Base-by-base conservation (phyloP, 2,113 vertebrate species). In the Acanthisitta chloris region DNA sequence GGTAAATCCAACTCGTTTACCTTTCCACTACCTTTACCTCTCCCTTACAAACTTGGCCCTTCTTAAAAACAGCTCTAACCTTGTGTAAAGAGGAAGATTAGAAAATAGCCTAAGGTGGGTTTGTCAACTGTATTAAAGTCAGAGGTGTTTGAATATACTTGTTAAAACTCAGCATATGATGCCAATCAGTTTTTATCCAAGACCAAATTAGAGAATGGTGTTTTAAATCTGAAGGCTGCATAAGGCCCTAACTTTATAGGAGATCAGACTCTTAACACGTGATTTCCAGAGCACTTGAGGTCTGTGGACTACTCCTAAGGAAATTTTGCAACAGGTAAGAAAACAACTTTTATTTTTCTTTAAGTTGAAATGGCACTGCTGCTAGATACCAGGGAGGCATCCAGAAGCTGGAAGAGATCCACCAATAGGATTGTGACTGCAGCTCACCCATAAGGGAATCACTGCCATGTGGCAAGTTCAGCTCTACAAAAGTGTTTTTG, bases 311-410 rank as follows among this genome's bases (percentile, higher is more conserved):
- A 33, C 26, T 74, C 51, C 43, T 36, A 65, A 79, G 25, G 57
- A 91, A 72, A 25, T 46, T 59, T 7, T 19, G 23, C 0, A 0
- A 36, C 3, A 55, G 26, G 26, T 28, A 58, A 49, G 17, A 24
- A 79, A 58, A 81, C 42, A 10, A 19, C 7, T 5, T 4, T 29
- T 65, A 1, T 62, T 80, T 70, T 80, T 73, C 40, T 80, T 61
- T 23, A 55, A 40, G 10, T 28, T 61, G 26, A 76, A 82, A 52
- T 5, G 2, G 4, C 43, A 7, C 14, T 18, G 31, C 48, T 85
- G 26, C 38, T 38, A 42, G 28, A 61, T 33, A 80, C 12, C 51
- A 82, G 10, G 1, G 49, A 69, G 14, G 48, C 10, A 61, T 29
- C 49, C 46, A 42, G 45, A 72, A 58, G 38, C 55, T 76, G 51